Percentiles rank a stretch among this genome's conserved stretches.
Conservation (phyloP, 2,797 vertebrate genomes). For the Ctenopoma kingsleyae region DNA sequence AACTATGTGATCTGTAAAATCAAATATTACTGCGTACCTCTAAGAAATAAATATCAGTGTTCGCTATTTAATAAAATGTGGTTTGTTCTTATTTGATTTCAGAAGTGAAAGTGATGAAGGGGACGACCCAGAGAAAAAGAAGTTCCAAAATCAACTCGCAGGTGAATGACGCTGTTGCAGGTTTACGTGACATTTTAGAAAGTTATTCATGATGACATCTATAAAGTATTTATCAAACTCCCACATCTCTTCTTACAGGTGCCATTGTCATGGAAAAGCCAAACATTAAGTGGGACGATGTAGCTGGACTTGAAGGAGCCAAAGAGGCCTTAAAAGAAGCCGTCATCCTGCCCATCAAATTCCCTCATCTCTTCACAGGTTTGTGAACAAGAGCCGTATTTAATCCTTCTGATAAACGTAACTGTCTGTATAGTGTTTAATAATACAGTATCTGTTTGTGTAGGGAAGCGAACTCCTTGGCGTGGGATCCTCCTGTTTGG, state of each 20-base stretch:
- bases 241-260: conserved; percentile 63
- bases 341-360: conserved; percentile 96
- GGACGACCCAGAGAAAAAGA: conserved; percentile 93
- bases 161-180: conserved; percentile 75
- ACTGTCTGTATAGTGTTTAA: not conserved
- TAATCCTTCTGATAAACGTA: not conserved
- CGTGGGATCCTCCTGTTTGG: conserved; percentile 95
- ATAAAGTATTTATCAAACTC: not conserved
- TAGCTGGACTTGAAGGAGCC: conserved; percentile 94
- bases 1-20: not conserved
- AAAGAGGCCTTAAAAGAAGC: conserved; percentile 97
- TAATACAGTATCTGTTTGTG: conserved; percentile 13
- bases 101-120: conserved; percentile 95
- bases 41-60: not conserved
- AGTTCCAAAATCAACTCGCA: conserved; percentile 94
- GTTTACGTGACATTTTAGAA: not conserved
- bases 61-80: not conserved
- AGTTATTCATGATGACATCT: not conserved
- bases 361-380: conserved; percentile 97
- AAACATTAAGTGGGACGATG: conserved; percentile 94
- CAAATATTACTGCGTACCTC: not conserved
- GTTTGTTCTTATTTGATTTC: conserved; percentile 12
- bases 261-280: conserved; percentile 96
- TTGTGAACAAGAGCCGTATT: not conserved
- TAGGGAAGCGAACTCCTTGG: conserved; percentile 98